Conservation (phyloP, 2,888 invertebrate species). For the Hoplodrina blanda region DNA sequence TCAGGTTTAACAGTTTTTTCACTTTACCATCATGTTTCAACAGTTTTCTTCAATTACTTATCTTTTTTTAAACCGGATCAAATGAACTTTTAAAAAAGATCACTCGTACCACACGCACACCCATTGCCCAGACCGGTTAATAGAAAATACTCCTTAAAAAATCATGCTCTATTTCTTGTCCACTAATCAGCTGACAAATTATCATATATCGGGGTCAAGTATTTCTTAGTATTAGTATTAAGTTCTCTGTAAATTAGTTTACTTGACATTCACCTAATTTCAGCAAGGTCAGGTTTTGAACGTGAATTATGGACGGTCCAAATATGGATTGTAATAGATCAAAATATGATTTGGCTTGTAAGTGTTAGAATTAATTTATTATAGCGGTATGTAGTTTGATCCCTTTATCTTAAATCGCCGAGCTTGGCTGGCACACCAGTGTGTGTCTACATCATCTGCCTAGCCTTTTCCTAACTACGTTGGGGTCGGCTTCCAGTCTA, state of each 20-base stretch:
- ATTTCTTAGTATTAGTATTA: constrained; percentile 41
- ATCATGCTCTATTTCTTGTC: constrained; percentile 2
- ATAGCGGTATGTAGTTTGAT: not conserved
- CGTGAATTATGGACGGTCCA: constrained; percentile 26
- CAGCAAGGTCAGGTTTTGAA: constrained; percentile 27
- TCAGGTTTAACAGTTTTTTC: too few species aligned
- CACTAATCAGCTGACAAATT: constrained; percentile 39
- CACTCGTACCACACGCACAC: too few species aligned
- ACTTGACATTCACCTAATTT: constrained; percentile 53
- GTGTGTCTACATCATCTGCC: too few species aligned
- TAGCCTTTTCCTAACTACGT: too few species aligned
- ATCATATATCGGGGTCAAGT: constrained; percentile 36
- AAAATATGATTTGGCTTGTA: constrained; percentile 12
- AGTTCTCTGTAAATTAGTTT: constrained; percentile 22
- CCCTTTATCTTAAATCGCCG: too few species aligned
- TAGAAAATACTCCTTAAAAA: not conserved
- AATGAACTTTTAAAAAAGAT: too few species aligned
- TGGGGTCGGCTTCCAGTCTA: too few species aligned
- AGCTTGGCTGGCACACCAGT: too few species aligned
- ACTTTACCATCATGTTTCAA: too few species aligned
- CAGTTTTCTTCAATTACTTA: too few species aligned
- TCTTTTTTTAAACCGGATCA: too few species aligned
- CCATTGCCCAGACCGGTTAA: not conserved
- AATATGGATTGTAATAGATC: constrained; percentile 22
- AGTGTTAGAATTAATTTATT: not conserved